These are phyloP conservation scores for Palythoa grandiflora DNA, from an alignment of 92 coral and sea anemone species.

Conservation along the genomic window DNA sequence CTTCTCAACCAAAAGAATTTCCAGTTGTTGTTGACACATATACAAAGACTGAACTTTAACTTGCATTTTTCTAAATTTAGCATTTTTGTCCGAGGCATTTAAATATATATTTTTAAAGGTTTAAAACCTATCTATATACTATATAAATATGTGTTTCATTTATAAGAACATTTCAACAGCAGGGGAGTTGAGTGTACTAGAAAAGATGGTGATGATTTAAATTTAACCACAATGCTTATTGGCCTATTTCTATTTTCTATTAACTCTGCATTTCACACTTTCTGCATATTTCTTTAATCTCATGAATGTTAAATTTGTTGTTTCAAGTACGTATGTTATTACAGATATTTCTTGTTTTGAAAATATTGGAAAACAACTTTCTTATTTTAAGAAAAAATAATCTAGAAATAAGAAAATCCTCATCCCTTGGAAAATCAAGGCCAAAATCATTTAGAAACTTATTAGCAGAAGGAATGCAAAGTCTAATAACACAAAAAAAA, in stretches of 20 bases:
- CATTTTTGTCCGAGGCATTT: not conserved
- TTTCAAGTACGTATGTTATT: not conserved
- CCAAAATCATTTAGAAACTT: constrained; percentile 13
- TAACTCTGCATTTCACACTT: not conserved
- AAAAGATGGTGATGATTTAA: not conserved
- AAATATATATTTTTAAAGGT: not conserved
- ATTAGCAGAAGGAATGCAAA: not conserved
- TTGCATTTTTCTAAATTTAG: constrained; percentile 1
- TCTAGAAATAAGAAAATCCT: constrained; percentile 7
- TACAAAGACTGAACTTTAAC: not conserved
- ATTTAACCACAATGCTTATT: not conserved
- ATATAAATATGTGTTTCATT: not conserved
- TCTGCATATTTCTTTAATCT: constrained; percentile 9
- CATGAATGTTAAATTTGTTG: no score
- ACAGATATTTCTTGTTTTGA: constrained; percentile 1
- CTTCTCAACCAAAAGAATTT: not conserved
- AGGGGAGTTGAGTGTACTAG: not conserved
- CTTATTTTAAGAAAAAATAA: not conserved
- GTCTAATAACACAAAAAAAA: not conserved
- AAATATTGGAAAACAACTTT: not conserved
- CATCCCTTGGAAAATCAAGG: constrained; percentile 1
- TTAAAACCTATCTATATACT: not conserved
- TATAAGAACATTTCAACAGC: not conserved
- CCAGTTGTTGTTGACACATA: not conserved
- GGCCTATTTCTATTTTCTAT: not conserved